Evolutionary conservation across 2,888 invertebrate genomes (phyloP).

Genomic region (Plebejus melissa): DNA sequence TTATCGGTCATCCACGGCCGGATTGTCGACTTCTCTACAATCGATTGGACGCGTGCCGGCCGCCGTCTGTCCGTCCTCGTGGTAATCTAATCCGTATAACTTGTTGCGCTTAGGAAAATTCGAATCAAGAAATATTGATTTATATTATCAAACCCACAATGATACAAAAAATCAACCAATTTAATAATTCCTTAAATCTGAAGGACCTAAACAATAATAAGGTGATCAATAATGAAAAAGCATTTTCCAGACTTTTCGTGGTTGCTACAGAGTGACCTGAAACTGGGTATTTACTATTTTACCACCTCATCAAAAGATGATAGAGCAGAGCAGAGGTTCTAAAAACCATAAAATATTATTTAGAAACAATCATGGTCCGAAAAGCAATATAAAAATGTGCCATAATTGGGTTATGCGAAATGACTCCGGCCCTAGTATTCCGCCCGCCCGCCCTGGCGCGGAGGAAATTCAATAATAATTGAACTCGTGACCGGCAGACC

Average conservation of each 20-base stretch:
- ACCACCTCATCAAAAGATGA: background rate
- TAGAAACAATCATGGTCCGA: background rate
- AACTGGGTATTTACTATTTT: background rate
- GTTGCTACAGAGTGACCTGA: no score
- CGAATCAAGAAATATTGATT: slow-evolving; percentile 19
- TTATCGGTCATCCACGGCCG: slow-evolving; percentile 55
- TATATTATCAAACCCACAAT: background rate
- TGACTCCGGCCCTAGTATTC: slow-evolving; percentile 43
- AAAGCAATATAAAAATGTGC: slow-evolving; percentile 35
- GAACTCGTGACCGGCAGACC: slow-evolving; percentile 63
- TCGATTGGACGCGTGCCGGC: slow-evolving; percentile 58
- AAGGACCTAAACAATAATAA: background rate
- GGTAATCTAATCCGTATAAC: slow-evolving; percentile 57
- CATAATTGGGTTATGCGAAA: slow-evolving; percentile 45
- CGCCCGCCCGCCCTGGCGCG: slow-evolving; percentile 43
- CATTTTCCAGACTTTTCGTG: background rate
- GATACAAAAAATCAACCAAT: background rate
- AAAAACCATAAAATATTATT: background rate
- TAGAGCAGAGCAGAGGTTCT: background rate
- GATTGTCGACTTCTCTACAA: slow-evolving; percentile 61
- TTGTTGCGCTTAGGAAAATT: slow-evolving; percentile 47
- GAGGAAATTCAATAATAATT: slow-evolving; percentile 73
- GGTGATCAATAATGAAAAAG: background rate
- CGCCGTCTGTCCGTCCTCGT: slow-evolving; percentile 49
- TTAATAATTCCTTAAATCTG: background rate